A percentile compares a stretch with the other conserved stretches of the same genome.
phyloP scores from a whole-genome alignment of 2,797 vertebrate species.

The Spea hammondii region DNA sequence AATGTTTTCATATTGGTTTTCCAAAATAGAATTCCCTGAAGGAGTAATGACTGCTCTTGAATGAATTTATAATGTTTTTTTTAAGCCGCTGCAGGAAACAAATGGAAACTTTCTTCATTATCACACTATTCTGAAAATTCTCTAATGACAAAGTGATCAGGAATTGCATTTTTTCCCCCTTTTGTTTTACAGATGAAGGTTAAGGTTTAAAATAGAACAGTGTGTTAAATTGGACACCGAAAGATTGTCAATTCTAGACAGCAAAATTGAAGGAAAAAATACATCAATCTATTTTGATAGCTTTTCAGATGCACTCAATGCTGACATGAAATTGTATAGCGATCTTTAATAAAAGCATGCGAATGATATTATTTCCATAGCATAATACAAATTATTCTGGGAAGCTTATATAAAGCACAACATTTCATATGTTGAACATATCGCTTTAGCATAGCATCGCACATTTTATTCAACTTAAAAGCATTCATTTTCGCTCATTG shows the following conservation, averaged over 20 bases:
- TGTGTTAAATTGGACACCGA: conserved; percentile 2
- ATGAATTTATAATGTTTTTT: not conserved
- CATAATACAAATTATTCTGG: not conserved
- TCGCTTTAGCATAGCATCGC: not conserved
- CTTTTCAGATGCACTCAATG: not conserved
- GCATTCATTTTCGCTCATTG: not conserved
- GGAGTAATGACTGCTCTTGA: conserved; percentile 22
- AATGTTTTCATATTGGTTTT: not conserved
- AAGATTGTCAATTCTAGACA: not conserved
- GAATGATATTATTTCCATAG: not conserved
- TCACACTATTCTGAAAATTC: conserved; percentile 12
- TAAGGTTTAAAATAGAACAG: conserved; percentile 12
- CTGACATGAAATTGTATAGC: not conserved
- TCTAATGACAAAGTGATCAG: conserved; percentile 1
- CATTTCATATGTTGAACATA: not conserved
- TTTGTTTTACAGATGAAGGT: conserved; percentile 5
- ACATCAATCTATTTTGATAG: conserved; percentile 17
- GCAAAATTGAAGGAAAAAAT: conserved; percentile 22
- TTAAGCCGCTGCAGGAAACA: not conserved
- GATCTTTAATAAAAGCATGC: not conserved
- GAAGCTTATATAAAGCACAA: not conserved
- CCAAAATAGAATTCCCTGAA: conserved; percentile 11
- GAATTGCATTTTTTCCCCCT: not conserved
- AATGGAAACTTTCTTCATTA: conserved; percentile 15
- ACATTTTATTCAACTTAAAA: not conserved